Conservation (phyloP, 2,113 vertebrate genomes). For the Seriola quinqueradiata region DNA sequence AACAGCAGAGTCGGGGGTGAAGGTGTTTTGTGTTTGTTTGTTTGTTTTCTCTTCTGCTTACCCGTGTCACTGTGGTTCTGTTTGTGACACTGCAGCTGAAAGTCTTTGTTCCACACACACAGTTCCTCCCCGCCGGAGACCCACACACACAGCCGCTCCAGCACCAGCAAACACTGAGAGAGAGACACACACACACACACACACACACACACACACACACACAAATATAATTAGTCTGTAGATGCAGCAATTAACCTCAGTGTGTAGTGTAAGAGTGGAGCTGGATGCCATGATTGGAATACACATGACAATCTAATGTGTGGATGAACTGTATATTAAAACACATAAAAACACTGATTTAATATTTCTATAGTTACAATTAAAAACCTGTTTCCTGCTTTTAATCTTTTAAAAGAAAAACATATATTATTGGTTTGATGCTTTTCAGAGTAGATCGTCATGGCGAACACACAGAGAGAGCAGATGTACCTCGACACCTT, state of each 20-base stretch:
- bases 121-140: constrained; percentile 93
- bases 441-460: no score
- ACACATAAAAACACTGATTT: no score
- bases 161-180: constrained; percentile 90
- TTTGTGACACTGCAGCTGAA: constrained; percentile 91
- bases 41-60: constrained; percentile 61
- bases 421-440: no score
- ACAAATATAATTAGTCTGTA: constrained; percentile 59
- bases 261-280: not conserved
- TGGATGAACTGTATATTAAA: not conserved
- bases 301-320: not conserved
- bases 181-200: constrained; percentile 34
- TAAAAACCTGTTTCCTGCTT: no score
- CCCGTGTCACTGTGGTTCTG: constrained; percentile 91
- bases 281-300: not conserved
- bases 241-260: constrained; percentile 50
- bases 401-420: no score
- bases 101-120: constrained; percentile 92
- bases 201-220: constrained; percentile 60
- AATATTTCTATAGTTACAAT: no score
- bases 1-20: not conserved
- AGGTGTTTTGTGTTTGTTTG: not conserved
- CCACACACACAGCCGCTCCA: constrained; percentile 90
- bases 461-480: no score
- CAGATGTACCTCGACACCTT: no score